Evolutionary conservation across 2,113 vertebrate species (phyloP), one percentile per base, ranked within the genome.

Genomic region (Misgurnus mizolepis): DNA sequence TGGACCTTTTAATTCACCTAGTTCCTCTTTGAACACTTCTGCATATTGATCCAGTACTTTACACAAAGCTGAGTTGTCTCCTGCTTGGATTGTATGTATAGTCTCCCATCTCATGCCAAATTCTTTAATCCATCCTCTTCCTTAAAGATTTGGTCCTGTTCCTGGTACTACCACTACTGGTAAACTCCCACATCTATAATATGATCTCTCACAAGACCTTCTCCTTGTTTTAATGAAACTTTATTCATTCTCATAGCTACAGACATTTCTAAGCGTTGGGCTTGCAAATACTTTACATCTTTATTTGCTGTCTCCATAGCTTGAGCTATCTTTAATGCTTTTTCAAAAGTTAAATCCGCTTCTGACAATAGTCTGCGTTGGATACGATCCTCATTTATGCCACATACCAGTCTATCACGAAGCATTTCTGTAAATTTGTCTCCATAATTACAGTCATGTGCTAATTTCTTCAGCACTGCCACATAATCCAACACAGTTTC

Each of bases 331-430:
- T 76, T 70, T 12, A 82, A 34, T 39, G 71, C 84, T 12, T 67
- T 81, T 18, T 84, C 68, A 64, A 86, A 86, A 1, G 65, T 77
- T 50, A 84, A 41, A 61, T 66, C 56, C 1, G 14, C 40, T 47
- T 86, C 80, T 41, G 77, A 17, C 15, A 84, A 39, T 4, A 84
- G 14, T 22, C 77, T 17, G 11, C 74, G 9, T 47, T 84, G 61
- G 12, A 80, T 82, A 41, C 53, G 0, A 39, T 82, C 65, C 39
- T 81, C 66, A 61, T 81, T 83, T 34, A 85, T 69, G 10, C 84
- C 66, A 65, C 79, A 82, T 12, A 79, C 69, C n/a, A 85, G 65
- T 49, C 79, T 85, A 41, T 81, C 70, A 9, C 75, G 12, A 39
- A 85, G 34, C 78, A 80, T 85, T 55, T 82, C 56, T 43, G 15